A percentile compares a stretch with the other conserved stretches of the same genome.
phyloP scores from a whole-genome alignment of 2,888 invertebrate genomes.

The Saturnia pavonia region DNA sequence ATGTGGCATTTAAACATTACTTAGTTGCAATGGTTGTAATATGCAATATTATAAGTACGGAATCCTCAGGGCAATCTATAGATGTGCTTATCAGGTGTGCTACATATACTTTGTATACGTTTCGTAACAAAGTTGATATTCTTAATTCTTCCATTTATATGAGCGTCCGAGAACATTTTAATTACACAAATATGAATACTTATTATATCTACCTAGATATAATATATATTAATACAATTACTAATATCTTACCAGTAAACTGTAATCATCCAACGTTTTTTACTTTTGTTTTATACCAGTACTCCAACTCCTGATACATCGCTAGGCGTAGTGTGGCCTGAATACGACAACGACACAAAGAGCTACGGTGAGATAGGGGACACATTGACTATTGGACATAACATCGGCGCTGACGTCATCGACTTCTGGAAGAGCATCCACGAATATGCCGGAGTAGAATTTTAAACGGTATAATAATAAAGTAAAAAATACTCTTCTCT shows the following conservation, averaged over 20 bases:
- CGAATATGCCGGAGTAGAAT: constrained; percentile 34
- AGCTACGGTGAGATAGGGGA: constrained; percentile 55
- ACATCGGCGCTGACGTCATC: constrained; percentile 37
- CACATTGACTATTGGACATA: constrained; percentile 34
- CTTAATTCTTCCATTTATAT: background rate
- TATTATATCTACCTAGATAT: too few relatives aligned
- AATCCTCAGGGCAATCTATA: too few relatives aligned
- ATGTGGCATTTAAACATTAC: too few relatives aligned
- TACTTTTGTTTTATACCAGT: constrained; percentile 37
- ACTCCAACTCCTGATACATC: constrained; percentile 57
- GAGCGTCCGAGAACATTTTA: background rate
- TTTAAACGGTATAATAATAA: constrained; percentile 17
- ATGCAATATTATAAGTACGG: too few relatives aligned
- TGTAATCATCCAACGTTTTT: background rate
- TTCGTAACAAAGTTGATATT: background rate
- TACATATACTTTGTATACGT: too few relatives aligned
- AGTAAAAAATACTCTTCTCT: too few relatives aligned
- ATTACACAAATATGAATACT: background rate
- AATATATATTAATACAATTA: too few relatives aligned
- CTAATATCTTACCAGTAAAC: too few relatives aligned
- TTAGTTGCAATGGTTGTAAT: too few relatives aligned
- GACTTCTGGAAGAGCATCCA: constrained; percentile 55
- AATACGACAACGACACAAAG: constrained; percentile 42
- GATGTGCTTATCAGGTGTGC: background rate
- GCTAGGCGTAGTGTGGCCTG: constrained; percentile 51